Evolutionary conservation across 2,888 invertebrate species (phyloP), one percentile per base, ranked within the genome.

Genomic region (Melolontha melolontha): DNA sequence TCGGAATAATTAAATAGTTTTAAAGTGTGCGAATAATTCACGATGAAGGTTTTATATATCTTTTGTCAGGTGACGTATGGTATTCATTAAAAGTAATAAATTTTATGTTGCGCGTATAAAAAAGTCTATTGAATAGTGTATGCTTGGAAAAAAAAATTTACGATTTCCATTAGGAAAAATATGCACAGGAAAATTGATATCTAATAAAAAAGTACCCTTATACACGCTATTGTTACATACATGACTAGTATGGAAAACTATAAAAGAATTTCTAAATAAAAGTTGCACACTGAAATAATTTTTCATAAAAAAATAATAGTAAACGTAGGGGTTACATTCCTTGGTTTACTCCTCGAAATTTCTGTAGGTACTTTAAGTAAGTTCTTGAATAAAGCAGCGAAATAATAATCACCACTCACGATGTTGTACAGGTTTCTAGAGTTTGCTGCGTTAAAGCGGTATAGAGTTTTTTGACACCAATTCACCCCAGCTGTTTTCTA

Each of bases 141-240:
- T 14, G 41, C 22, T 22, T 55, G 55, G 40, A 41, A 44, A 57
- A 44, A 54, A 44, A 59, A 59, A 54, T 16, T 34, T 59, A 59
- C 34, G 44, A 59, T 59, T 59, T 59, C 59, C 59, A 59, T 59
- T 59, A 59, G 59, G 59, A 59, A 29, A 59, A 59, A 59, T 59
- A 59, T 59, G 59, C 59, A 44, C 29, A 16, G 29, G 44, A 44
- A 12, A 59, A 59, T 27, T 59, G 59, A 59, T 59, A 59, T 44
- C 59, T 59, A 59, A 44, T 34, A 17, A 14, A 22, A 59, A 59
- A 59, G 44, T 59, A 29, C 44, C 12, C 42, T 47, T 59, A 14
- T 14, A 14, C 59, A 59, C 59, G 59, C 59, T 17, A 59, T 7
- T 44, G 44, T 42, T 59, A 44, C 42, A 27, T 14, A 5, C 47